Conservation (phyloP, 2,113 vertebrate genomes). For the Orycteropus afer region DNA sequence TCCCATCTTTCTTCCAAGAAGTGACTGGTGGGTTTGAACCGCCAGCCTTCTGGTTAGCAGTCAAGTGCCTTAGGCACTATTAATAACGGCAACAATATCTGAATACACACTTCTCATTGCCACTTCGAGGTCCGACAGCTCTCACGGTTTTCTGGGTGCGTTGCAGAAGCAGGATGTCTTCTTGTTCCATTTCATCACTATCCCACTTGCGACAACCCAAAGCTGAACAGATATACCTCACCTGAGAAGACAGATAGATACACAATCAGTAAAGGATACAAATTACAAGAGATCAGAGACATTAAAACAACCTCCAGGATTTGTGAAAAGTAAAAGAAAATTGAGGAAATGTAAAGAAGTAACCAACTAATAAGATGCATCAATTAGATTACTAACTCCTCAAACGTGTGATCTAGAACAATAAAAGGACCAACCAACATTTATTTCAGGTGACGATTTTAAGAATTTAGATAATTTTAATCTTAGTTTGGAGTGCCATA, state of each 20-base stretch:
- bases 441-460: conserved; percentile 41
- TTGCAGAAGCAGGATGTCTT: conserved; percentile 94
- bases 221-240: conserved; percentile 96
- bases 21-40: too few relatives aligned
- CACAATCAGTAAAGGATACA: neutral
- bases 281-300: neutral
- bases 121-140: conserved; percentile 95
- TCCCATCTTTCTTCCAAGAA: too few relatives aligned
- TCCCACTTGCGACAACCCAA: conserved; percentile 96
- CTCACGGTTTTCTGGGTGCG: conserved; percentile 97
- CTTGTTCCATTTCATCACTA: conserved; percentile 90
- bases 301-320: neutral
- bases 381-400: neutral
- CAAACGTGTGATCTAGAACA: conserved; percentile 5
- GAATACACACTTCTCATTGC: conserved; percentile 94
- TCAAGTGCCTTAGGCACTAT: neutral
- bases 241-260: conserved; percentile 82
- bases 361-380: neutral
- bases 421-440: neutral
- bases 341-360: neutral
- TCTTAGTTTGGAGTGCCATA: neutral
- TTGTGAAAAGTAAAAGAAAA: neutral
- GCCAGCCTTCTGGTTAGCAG: too few relatives aligned
- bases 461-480: neutral
- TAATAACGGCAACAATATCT: neutral